Evolutionary conservation across 2,888 invertebrate species (phyloP), one percentile per base, ranked within the genome.

Genomic region (Euzetes globulus): DNA sequence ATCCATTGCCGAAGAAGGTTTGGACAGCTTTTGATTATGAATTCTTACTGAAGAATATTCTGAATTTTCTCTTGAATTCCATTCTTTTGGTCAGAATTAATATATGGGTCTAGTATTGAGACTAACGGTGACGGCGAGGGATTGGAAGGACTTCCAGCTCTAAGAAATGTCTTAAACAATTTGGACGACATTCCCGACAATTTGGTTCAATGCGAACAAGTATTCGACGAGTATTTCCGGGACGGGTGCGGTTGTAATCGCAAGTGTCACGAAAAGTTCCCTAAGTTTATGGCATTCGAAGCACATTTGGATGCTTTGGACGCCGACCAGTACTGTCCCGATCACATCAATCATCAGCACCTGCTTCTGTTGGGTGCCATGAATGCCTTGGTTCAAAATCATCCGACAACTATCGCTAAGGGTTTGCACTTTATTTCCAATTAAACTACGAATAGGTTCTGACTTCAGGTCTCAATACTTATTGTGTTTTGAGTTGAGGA

Each of bases 311-410:
- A 74, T 41, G 71, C 74, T 5, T 15, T 74, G 17, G 72, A 71
- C 33, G 37, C 71, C 19, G 74, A 74, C 37, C 71, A 63, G 37
- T 74, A 74, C 55, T 74, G 74, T 71, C 74, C 74, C 15, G 52
- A 55, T 60, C 74, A 74, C 27, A 60, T 74, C 52, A 74, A 74
- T 47, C 74, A 74, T 13, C 74, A 74, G 27, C 74, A 74, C 19
- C 33, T 74, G n/a, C 55, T 74, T 19, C 71, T 74, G 1, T 19
- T 74, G 22, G 74, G 74, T 2, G 74, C 74, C 19, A 71, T 74
- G 74, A 74, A 74, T 47, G 33, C 71, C 9, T 22, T 74, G 71
- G 72, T 74, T 15, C 55, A 74, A n/a, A 71, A 65, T 50, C 68
- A 52, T 25, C 70, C 70, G 27, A 70, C 70, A 5, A 70, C 70